Conservation (phyloP, 2,113 vertebrate genomes). For the Hippocampus comes region DNA sequence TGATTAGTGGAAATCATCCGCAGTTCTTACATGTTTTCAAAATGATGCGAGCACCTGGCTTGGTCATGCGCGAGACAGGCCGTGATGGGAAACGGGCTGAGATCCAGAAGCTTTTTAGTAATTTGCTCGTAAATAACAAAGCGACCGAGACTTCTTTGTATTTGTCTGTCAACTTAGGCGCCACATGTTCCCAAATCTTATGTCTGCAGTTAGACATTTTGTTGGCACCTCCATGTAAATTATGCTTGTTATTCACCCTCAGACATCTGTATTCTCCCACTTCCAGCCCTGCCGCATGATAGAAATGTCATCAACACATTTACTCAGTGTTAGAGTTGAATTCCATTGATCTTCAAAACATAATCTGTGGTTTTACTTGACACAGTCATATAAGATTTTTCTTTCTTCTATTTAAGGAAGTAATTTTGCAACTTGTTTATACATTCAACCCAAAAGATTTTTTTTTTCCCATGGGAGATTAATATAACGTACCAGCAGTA, state of each 20-base stretch:
- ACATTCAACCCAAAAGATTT: background rate
- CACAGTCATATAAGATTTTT: background rate
- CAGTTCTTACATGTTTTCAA: background rate
- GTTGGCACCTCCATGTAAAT: slow-evolving; percentile 4
- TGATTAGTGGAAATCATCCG: background rate
- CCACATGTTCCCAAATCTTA: slow-evolving; percentile 8
- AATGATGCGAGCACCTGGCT: background rate
- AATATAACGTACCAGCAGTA: background rate
- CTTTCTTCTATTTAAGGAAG: background rate
- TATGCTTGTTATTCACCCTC: background rate
- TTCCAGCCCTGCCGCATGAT: background rate
- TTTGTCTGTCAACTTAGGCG: slow-evolving; percentile 6
- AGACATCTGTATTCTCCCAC: slow-evolving; percentile 1
- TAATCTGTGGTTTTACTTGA: background rate
- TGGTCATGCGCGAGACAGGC: background rate
- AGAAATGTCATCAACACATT: slow-evolving; percentile 4
- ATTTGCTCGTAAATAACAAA: slow-evolving; percentile 5
- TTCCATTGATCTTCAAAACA: background rate
- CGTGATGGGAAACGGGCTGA: slow-evolving; percentile 9
- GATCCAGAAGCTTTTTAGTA: slow-evolving; percentile 7
- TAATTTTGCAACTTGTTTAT: background rate
- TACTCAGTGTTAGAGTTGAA: background rate
- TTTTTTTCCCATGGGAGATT: background rate
- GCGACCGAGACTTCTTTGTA: background rate
- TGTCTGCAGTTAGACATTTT: slow-evolving; percentile 1